Percentiles rank a stretch among this genome's conserved stretches.
These are phyloP conservation scores for Incurvaria masculella DNA, from an alignment of 2,888 invertebrate species.

Conservation along the genomic window DNA sequence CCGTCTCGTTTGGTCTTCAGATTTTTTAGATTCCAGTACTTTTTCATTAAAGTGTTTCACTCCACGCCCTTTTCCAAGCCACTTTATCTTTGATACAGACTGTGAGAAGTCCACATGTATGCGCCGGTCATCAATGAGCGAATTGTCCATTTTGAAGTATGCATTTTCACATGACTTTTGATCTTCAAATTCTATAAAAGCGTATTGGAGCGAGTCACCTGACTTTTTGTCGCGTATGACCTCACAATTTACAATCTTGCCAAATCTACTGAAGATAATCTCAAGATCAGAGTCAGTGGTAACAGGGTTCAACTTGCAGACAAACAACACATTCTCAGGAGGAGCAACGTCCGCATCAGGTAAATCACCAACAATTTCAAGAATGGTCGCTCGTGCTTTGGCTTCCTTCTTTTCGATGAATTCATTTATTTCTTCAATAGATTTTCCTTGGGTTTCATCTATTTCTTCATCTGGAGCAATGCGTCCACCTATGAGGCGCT, in stretches of 20 bases:
- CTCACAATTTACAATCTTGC: slow-evolving; percentile 90
- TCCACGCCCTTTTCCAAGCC: slow-evolving; percentile 85
- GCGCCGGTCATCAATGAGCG: slow-evolving; percentile 95
- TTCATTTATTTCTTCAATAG: slow-evolving; percentile 81
- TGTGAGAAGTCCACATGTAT: slow-evolving; percentile 99
- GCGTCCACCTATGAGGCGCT: slow-evolving; percentile 76
- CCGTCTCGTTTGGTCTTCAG: slow-evolving; percentile 19
- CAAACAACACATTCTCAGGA: slow-evolving; percentile 98
- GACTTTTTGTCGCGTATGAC: slow-evolving; percentile 92
- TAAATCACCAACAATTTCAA: slow-evolving; percentile 98
- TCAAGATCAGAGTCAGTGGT: slow-evolving; percentile 97
- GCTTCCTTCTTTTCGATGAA: slow-evolving; percentile 89
- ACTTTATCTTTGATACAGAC: slow-evolving; percentile 92
- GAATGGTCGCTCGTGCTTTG: slow-evolving; percentile 92
- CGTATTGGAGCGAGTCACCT: slow-evolving; percentile 96
- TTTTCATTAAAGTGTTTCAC: slow-evolving; percentile 56
- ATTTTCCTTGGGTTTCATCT: slow-evolving; percentile 85
- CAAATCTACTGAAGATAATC: slow-evolving; percentile 97
- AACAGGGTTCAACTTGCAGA: slow-evolving; percentile 98
- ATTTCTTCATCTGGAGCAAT: slow-evolving; percentile 94
- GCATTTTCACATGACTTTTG: slow-evolving; percentile 94
- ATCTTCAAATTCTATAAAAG: slow-evolving; percentile 96
- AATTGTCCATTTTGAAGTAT: slow-evolving; percentile 99
- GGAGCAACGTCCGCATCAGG: slow-evolving; percentile 97
- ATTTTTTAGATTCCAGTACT: slow-evolving; percentile 19